These are phyloP conservation scores for Carcinoscorpius rotundicauda DNA, from an alignment of 1,140 invertebrate species.

Conservation along the genomic window DNA sequence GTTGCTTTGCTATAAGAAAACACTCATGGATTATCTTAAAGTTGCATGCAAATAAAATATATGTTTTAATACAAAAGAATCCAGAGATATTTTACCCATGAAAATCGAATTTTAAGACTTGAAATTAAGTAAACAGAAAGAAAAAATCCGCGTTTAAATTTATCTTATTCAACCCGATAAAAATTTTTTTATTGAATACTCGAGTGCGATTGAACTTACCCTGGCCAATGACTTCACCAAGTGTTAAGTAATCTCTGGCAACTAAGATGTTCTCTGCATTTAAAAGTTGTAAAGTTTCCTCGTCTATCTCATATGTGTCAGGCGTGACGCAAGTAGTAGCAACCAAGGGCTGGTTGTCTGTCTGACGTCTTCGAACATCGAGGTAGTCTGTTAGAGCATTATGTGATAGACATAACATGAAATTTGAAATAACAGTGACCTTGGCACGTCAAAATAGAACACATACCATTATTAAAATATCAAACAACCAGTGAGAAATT, in stretches of 20 bases:
- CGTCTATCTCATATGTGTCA: constrained; percentile 1
- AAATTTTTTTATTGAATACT: neutral
- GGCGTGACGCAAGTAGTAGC: too few species aligned
- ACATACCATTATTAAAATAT: too few species aligned
- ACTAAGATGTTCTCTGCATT: constrained; percentile 31
- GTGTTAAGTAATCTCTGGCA: constrained; percentile 26
- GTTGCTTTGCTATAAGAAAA: too few species aligned
- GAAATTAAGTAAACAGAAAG: neutral
- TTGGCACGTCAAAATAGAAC: too few species aligned
- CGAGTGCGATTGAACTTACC: constrained; percentile 21
- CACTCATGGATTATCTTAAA: too few species aligned
- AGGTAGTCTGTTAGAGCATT: too few species aligned
- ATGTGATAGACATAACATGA: too few species aligned
- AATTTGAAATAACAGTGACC: too few species aligned
- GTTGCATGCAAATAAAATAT: neutral
- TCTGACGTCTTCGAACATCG: too few species aligned
- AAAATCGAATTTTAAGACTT: constrained; percentile 1
- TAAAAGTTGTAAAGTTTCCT: constrained; percentile 30
- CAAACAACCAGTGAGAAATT: too few species aligned
- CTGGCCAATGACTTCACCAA: constrained; percentile 33
- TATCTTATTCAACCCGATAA: neutral
- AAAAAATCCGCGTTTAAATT: neutral
- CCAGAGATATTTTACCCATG: neutral
- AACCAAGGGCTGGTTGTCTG: too few species aligned
- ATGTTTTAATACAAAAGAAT: neutral